These are phyloP conservation scores for Diadegma fenestrale DNA, from an alignment of 2,888 invertebrate genomes.

Conservation along the genomic window DNA sequence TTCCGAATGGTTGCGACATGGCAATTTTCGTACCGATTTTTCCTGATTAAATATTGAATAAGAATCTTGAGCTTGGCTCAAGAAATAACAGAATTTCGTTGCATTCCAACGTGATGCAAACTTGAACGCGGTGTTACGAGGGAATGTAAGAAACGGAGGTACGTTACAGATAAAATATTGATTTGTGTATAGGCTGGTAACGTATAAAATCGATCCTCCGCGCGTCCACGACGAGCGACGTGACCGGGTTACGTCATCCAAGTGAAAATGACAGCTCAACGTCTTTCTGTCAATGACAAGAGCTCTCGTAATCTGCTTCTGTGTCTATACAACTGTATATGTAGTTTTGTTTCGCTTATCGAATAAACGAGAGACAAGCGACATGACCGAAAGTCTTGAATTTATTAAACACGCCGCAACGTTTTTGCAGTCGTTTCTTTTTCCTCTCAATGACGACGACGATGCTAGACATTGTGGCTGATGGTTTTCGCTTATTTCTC, in stretches of 20 bases:
- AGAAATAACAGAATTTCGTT: too few species aligned
- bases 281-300: slow-evolving; percentile 16
- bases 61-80: too few species aligned
- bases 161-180: neutral
- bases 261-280: slow-evolving; percentile 44
- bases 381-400: slow-evolving; percentile 25
- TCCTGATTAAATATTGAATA: too few species aligned
- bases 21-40: too few species aligned
- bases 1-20: too few species aligned
- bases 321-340: neutral
- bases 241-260: slow-evolving; percentile 21
- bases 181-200: neutral
- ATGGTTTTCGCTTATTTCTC: neutral
- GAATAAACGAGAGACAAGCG: neutral
- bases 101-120: neutral
- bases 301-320: slow-evolving; percentile 3
- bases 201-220: slow-evolving; percentile 29
- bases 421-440: slow-evolving; percentile 8
- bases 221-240: slow-evolving; percentile 29
- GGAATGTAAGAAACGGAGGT: neutral
- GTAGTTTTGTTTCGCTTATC: neutral
- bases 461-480: neutral
- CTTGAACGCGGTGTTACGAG: neutral
- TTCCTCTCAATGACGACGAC: neutral
- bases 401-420: slow-evolving; percentile 30